Evolutionary conservation across 2,113 vertebrate species (phyloP), one percentile per base, ranked within the genome.

Genomic region (Grallaria varia): DNA sequence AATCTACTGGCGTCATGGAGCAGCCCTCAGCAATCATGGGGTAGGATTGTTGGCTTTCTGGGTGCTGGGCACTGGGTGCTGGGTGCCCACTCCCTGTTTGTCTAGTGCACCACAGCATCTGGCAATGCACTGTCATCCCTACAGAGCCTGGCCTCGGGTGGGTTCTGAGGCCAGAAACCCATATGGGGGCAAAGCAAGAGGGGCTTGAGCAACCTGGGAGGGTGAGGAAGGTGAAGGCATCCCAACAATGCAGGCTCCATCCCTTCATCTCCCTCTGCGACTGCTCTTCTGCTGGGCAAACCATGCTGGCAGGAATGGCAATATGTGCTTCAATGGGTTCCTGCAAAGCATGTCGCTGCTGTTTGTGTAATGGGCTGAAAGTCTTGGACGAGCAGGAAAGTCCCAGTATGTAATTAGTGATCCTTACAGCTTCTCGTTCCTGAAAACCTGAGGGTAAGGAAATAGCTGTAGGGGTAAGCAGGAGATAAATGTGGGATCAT

Each of bases 151-250:
- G 24, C 33, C 44, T 56, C 24, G 7, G 44, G 12, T 19, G 21
- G 33, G 27, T 3, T 49, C 10, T 3, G 14, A 80, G 27, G 66
- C 23, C 80, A 88, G 49, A 55, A 92, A 56, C 16, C 27, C 1
- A 0, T 0, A 0, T 1, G 4, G 14, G 28, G 31, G 39, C 40
- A 69, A 66, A 74, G 55, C 42, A 47, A 35, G 50, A 90, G 9
- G 2, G 50, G 15, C 15, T 33, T 0, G 4, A 73, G 33, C 0
- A 0, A 31, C 14, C 66, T 2, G 1, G 1, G 5, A 71, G 31
- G 37, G 68, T 0, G 1, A 47, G 39, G 52, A 77, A 62, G 17
- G 7, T 16, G 39, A 77, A 22, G 27, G 37, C 44, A 79, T 63
- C 58, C 52, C 6, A 2, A 40, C 4, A 0, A 21, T 1, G 1